A percentile compares a stretch with the other conserved stretches of the same genome.
Conservation (phyloP, 2,113 vertebrate species). For the Brachionichthys hirsutus region DNA sequence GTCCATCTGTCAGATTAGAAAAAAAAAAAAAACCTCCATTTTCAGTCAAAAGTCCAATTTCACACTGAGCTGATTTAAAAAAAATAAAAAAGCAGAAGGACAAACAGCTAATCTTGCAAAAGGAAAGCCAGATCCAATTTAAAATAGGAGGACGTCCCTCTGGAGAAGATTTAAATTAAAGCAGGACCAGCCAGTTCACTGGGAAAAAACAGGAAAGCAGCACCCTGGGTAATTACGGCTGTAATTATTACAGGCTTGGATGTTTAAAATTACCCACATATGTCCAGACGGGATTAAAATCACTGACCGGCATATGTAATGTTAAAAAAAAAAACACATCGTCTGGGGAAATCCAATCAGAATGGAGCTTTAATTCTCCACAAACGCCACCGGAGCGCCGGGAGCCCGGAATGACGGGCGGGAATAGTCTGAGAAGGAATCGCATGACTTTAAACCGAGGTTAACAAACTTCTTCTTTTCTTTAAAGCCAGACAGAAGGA, state of each 20-base stretch:
- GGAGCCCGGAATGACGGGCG: no score
- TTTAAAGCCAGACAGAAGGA: no score
- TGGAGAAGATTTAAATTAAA: not conserved
- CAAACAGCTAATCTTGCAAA: not conserved
- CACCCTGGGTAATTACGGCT: not conserved
- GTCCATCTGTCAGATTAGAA: not conserved
- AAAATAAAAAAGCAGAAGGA: not conserved
- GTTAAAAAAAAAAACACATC: not conserved
- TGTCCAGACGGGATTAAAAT: not conserved
- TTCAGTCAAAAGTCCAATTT: not conserved
- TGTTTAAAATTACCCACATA: not conserved
- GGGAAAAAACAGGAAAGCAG: not conserved
- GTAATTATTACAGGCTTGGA: not conserved
- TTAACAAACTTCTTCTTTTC: no score
- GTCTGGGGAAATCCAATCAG: not conserved
- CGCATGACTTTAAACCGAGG: no score
- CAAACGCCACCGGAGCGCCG: no score
- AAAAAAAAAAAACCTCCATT: not conserved
- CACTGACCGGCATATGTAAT: not conserved
- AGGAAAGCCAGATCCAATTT: not conserved
- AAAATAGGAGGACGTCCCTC: constrained; percentile 3
- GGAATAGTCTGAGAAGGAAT: no score
- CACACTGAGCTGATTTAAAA: constrained; percentile 1
- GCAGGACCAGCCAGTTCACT: no score
- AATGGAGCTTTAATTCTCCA: no score